Evolutionary conservation across 2,797 vertebrate species (phyloP).

Genomic region (Ctenosaura bakeri): DNA sequence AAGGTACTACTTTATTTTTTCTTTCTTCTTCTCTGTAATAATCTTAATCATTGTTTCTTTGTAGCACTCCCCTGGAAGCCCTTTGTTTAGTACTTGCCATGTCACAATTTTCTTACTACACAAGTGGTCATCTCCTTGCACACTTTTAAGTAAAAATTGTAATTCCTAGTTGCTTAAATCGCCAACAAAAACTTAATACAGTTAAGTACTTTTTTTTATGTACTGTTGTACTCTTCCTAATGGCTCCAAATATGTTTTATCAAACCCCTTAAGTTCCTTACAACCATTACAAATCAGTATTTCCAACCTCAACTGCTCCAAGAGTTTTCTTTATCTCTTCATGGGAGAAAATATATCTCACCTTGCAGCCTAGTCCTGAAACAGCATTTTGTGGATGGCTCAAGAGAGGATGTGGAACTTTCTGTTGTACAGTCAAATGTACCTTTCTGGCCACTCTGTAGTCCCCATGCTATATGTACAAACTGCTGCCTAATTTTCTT

Average conservation of each 20-base stretch:
- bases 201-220: too few species aligned
- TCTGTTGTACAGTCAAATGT: neutral
- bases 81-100: neutral
- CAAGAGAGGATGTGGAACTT: neutral
- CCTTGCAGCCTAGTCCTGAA: too few species aligned
- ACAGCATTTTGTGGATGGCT: neutral
- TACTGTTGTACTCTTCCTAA: neutral
- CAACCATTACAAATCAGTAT: neutral
- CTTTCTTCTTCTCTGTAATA: neutral
- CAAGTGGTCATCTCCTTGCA: neutral
- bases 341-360: neutral
- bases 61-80: too few species aligned
- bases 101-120: neutral
- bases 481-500: neutral
- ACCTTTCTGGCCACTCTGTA: neutral
- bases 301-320: neutral
- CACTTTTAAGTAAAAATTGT: neutral
- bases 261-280: neutral
- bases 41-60: neutral
- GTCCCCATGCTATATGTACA: neutral
- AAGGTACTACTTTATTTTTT: constrained; percentile 85
- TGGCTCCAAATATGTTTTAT: neutral
- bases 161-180: neutral
- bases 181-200: neutral
- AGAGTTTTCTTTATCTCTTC: neutral